Percentiles rank a stretch among this genome's conserved stretches.
Evolutionary conservation across 2,113 vertebrate species (phyloP).

Genomic region (Rhizomys pruinosus): DNA sequence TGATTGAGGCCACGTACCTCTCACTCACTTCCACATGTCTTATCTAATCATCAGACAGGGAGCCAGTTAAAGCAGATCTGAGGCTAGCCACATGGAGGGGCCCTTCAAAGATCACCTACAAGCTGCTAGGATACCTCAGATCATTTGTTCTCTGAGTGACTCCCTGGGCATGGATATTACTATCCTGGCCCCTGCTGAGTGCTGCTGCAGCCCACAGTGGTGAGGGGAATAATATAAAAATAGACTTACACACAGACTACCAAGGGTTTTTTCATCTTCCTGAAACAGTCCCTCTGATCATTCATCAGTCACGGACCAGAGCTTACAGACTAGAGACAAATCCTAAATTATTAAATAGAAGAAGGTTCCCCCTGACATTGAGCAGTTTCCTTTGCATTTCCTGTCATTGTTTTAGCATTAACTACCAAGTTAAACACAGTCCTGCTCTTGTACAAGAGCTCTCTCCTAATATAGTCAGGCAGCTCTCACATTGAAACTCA

Average conservation of each 20-base stretch:
- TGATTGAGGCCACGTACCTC: slow-evolving; percentile 39
- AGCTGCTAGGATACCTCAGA: not conserved
- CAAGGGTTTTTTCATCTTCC: not conserved
- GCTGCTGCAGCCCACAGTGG: not conserved
- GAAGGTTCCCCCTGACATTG: not conserved
- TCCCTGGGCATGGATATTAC: slow-evolving; percentile 8
- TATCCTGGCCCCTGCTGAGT: not conserved
- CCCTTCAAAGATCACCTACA: slow-evolving; percentile 62
- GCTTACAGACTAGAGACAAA: not conserved
- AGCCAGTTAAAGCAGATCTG: slow-evolving; percentile 45
- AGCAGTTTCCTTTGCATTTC: not conserved
- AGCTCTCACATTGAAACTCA: not conserved
- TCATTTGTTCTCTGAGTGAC: slow-evolving; percentile 50
- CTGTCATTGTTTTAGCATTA: not conserved
- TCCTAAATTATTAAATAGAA: not conserved
- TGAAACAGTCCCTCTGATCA: not conserved
- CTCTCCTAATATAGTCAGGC: not conserved
- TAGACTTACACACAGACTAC: not conserved
- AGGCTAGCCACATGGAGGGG: not conserved
- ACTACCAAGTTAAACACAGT: not conserved
- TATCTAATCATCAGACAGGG: slow-evolving; percentile 44
- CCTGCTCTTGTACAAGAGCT: not conserved
- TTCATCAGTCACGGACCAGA: not conserved
- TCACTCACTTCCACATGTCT: slow-evolving; percentile 38
- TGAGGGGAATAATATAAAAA: slow-evolving; percentile 7